These are phyloP conservation scores for Scarus forsteni DNA, from an alignment of 2,797 vertebrate genomes.

Conservation along the genomic window DNA sequence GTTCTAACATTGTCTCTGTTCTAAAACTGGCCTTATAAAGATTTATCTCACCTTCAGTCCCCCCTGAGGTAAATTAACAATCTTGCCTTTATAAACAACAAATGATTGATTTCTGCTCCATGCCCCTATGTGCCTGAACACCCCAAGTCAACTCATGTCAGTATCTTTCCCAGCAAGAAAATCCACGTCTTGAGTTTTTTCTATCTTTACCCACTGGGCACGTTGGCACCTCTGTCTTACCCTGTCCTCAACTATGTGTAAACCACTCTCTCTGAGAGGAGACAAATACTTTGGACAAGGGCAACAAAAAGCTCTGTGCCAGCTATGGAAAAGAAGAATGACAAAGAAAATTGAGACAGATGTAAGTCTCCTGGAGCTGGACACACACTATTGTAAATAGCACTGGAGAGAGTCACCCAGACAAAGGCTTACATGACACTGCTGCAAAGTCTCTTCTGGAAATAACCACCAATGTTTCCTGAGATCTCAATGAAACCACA, in stretches of 20 bases:
- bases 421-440: slow-evolving; percentile 77
- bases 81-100: slow-evolving; percentile 71
- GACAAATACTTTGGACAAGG: slow-evolving; percentile 74
- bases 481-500: slow-evolving; percentile 72
- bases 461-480: slow-evolving; percentile 76
- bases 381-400: slow-evolving; percentile 83
- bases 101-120: slow-evolving; percentile 68
- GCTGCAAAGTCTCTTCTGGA: slow-evolving; percentile 75
- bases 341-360: slow-evolving; percentile 56
- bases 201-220: slow-evolving; percentile 69
- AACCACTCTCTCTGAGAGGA: slow-evolving; percentile 76
- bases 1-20: slow-evolving; percentile 53
- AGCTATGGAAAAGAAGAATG: slow-evolving; percentile 71
- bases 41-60: slow-evolving; percentile 57
- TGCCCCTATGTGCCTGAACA: slow-evolving; percentile 72
- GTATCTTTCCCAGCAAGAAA: slow-evolving; percentile 39
- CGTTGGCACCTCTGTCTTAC: slow-evolving; percentile 87
- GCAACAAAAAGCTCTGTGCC: slow-evolving; percentile 77
- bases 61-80: slow-evolving; percentile 61
- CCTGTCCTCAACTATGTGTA: slow-evolving; percentile 66
- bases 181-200: slow-evolving; percentile 36
- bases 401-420: slow-evolving; percentile 74
- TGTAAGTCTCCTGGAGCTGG: slow-evolving; percentile 70
- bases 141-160: slow-evolving; percentile 45
- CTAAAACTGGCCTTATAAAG: slow-evolving; percentile 68